phyloP scores from a whole-genome alignment of 2,113 vertebrate species.

The Anser brachyrhynchus region DNA sequence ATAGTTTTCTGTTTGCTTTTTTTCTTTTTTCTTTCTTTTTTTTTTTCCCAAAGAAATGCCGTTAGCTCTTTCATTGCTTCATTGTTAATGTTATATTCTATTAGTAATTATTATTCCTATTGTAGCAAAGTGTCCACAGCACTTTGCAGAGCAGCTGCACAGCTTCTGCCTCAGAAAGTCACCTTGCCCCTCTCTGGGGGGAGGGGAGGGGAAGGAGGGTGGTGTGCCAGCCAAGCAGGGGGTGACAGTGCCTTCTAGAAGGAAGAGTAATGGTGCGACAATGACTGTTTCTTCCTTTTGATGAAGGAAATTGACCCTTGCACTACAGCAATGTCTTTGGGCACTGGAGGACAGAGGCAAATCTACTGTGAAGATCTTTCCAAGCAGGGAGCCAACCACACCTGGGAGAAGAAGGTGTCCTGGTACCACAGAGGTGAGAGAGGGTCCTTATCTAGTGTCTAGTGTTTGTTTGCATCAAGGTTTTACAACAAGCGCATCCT shows the following conservation, averaged over 20 bases:
- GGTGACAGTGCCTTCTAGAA: neutral
- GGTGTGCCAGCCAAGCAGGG: neutral
- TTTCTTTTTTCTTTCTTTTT: neutral
- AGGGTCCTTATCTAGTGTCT: neutral
- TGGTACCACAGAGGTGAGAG: neutral
- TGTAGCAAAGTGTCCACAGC: neutral
- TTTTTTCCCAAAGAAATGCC: neutral
- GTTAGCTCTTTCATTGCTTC: neutral
- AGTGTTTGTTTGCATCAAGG: neutral
- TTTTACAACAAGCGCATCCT: neutral
- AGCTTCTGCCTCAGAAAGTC: neutral
- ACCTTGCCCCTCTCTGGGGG: neutral
- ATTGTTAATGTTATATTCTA: neutral
- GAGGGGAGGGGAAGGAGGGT: neutral
- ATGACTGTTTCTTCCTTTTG: neutral
- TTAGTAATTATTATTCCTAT: neutral
- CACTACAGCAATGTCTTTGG: neutral
- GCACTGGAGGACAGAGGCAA: neutral
- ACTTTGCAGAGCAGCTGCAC: neutral
- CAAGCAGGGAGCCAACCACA: neutral
- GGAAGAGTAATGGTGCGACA: neutral
- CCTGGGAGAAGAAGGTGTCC: neutral
- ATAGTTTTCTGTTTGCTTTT: neutral
- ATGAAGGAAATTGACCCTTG: neutral
- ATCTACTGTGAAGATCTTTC: neutral